These are phyloP conservation scores for Triplophysa yarkandensis DNA, from an alignment of 2,797 vertebrate genomes.

Conservation along the genomic window DNA sequence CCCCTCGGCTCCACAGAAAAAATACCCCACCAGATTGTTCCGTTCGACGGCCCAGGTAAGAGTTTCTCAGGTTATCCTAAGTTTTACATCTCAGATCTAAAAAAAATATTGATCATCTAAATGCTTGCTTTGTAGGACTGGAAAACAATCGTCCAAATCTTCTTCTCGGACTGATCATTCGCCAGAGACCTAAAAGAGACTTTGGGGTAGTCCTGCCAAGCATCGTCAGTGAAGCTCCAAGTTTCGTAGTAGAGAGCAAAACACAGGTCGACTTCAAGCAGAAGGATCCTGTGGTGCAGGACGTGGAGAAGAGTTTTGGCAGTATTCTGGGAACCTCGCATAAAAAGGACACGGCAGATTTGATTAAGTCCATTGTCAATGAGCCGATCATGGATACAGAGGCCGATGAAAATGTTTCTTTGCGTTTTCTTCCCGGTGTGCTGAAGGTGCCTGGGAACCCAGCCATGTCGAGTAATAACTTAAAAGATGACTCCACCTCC, in stretches of 20 bases:
- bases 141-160: conserved; percentile 92
- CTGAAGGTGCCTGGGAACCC: conserved; percentile 84
- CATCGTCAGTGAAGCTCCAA: conserved; percentile 76
- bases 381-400: conserved; percentile 69
- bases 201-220: conserved; percentile 74
- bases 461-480: conserved; percentile 74
- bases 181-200: conserved; percentile 90
- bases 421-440: conserved; percentile 95
- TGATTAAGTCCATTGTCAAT: conserved; percentile 71
- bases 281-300: conserved; percentile 69
- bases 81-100: neutral
- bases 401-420: conserved; percentile 72
- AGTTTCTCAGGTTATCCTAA: conserved; percentile 10
- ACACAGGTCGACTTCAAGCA: conserved; percentile 75
- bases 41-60: conserved; percentile 98
- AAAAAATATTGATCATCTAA: neutral
- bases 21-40: conserved; percentile 97
- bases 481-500: conserved; percentile 73
- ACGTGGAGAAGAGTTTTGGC: conserved; percentile 88
- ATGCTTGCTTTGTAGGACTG: conserved; percentile 77
- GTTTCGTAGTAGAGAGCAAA: conserved; percentile 83
- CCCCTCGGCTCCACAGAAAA: conserved; percentile 92
- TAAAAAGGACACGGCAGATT: conserved; percentile 85
- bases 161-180: conserved; percentile 94
- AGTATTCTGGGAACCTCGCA: conserved; percentile 80